These are phyloP conservation scores for Hyles lineata DNA, from an alignment of 2,888 invertebrate genomes.

Conservation along the genomic window DNA sequence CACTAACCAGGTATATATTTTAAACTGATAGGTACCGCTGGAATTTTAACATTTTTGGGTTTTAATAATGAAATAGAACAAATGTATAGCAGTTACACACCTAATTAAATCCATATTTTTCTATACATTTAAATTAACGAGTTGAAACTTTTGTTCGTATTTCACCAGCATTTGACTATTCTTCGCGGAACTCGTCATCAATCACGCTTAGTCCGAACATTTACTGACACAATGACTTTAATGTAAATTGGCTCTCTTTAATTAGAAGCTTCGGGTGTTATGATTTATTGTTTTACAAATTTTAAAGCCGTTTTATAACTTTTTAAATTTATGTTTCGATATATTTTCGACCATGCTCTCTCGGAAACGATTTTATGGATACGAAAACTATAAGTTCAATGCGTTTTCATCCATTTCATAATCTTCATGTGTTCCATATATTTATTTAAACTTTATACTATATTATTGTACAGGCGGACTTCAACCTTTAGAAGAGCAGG, in stretches of 20 bases:
- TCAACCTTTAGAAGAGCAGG: no score
- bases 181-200: conserved; percentile 65
- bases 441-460: no score
- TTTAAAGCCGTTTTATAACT: conserved; percentile 20
- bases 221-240: conserved; percentile 65
- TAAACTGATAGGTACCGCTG: no score
- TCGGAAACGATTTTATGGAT: neutral
- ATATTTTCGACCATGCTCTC: neutral
- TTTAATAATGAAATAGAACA: no score
- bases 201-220: conserved; percentile 65
- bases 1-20: no score
- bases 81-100: no score
- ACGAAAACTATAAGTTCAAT: no score
- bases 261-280: conserved; percentile 67
- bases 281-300: conserved; percentile 64
- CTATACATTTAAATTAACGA: conserved; percentile 16
- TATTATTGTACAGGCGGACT: no score
- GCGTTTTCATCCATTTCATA: no score
- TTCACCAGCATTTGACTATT: conserved; percentile 37
- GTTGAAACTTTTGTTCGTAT: neutral
- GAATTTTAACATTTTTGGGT: no score
- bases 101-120: neutral
- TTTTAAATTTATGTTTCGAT: conserved; percentile 12
- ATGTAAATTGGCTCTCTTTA: conserved; percentile 70
- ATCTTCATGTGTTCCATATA: no score